A percentile compares a stretch with the other conserved stretches of the same genome.
Conservation (phyloP, 2,113 vertebrate species). For the Myiozetetes cayanensis region DNA sequence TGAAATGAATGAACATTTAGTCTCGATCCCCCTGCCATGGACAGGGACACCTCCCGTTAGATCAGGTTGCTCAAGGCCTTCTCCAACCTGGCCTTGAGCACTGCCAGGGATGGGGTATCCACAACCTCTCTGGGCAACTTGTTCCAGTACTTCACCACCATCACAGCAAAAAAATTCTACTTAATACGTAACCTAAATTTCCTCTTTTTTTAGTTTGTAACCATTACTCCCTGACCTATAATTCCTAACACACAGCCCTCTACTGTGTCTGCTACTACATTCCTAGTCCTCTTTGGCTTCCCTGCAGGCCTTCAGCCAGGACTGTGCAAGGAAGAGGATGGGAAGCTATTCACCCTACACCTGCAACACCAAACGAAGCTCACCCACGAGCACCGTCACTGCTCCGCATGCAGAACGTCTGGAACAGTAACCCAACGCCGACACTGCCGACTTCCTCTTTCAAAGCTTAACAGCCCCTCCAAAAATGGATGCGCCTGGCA, state of each 20-base stretch:
- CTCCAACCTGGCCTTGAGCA: not conserved
- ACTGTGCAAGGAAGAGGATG: fast-evolving
- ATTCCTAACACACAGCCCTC: not conserved
- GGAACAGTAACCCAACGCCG: not conserved
- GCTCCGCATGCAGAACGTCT: fast-evolving
- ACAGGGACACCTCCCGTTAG: not conserved
- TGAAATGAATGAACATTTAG: not conserved
- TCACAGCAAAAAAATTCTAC: not conserved
- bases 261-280: too few relatives aligned
- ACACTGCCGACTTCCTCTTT: not conserved
- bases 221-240: not conserved
- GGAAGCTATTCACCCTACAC: fast-evolving
- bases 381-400: fast-evolving
- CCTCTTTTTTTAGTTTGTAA: not conserved
- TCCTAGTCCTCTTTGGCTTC: too few relatives aligned
- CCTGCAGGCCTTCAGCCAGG: fast-evolving
- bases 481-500: fast-evolving
- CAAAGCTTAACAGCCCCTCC: not conserved
- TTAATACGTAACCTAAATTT: not conserved
- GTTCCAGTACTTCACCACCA: not conserved
- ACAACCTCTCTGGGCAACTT: not conserved
- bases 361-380: not conserved
- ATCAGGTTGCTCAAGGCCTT: not conserved
- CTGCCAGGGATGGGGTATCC: not conserved
- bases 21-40: fast-evolving